A percentile compares a stretch with the other conserved stretches of the same genome.
Conservation (phyloP, 2,888 invertebrate genomes). For the Dolichomitus sp. region DNA sequence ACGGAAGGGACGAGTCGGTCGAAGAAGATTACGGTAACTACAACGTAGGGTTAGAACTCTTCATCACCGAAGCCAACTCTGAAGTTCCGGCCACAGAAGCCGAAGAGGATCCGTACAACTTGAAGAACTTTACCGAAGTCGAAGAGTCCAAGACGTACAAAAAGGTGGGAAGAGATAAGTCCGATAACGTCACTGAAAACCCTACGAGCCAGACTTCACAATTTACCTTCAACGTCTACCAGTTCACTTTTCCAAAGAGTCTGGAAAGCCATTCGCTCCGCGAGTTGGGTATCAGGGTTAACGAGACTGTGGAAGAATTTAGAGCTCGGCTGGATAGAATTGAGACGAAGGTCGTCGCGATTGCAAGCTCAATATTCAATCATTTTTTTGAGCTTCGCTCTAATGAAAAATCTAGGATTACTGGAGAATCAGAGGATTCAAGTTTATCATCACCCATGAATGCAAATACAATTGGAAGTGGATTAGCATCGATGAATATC, state of each 20-base stretch:
- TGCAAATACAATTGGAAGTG: neutral
- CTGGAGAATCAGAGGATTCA: neutral
- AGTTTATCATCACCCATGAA: neutral
- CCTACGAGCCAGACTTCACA: neutral
- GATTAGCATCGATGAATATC: neutral
- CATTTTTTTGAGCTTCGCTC: slow-evolving; percentile 29
- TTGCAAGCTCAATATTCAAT: slow-evolving; percentile 39
- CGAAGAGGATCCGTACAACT: neutral
- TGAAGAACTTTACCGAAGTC: neutral
- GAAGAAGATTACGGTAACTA: slow-evolving; percentile 1
- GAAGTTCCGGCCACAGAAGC: slow-evolving; percentile 4
- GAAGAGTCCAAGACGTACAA: neutral
- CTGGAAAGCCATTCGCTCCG: slow-evolving; percentile 16
- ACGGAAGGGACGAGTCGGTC: neutral
- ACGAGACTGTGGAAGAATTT: slow-evolving; percentile 39
- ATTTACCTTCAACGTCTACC: slow-evolving; percentile 33
- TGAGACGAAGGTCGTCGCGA: slow-evolving; percentile 39
- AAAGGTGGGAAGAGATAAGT: neutral
- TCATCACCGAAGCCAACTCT: neutral
- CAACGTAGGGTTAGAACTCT: slow-evolving; percentile 22
- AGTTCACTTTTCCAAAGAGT: slow-evolving; percentile 44
- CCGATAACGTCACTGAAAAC: neutral
- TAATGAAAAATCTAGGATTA: slow-evolving; percentile 4
- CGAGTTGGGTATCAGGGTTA: neutral
- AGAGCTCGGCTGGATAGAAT: slow-evolving; percentile 51